Evolutionary conservation across 2,888 invertebrate genomes (phyloP).

Genomic region (Tachina grossa): DNA sequence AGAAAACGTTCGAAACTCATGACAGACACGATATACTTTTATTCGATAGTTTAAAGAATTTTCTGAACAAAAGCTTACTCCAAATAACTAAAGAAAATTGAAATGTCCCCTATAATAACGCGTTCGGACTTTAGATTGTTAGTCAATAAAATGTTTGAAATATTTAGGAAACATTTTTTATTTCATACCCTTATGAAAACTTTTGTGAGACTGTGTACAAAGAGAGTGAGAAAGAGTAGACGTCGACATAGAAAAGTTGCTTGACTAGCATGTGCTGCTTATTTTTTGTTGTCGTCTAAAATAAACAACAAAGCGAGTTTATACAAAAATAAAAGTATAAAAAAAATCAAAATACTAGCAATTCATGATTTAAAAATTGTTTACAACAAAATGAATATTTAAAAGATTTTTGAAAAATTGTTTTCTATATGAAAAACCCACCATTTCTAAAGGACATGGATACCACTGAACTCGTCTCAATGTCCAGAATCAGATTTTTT

Average conservation of each 20-base stretch:
- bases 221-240: conserved; percentile 31
- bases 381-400: conserved; percentile 74
- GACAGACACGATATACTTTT: no score
- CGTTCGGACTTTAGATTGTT: no score
- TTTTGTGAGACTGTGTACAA: no score
- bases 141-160: no score
- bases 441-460: conserved; percentile 61
- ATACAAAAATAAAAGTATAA: conserved; percentile 11
- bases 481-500: conserved; percentile 76
- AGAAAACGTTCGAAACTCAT: no score
- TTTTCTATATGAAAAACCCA: conserved; percentile 73
- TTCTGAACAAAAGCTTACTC: no score
- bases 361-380: conserved; percentile 66
- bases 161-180: no score
- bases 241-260: conserved; percentile 37
- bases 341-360: conserved; percentile 38
- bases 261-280: conserved; percentile 61
- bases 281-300: conserved; percentile 13
- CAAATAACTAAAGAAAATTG: no score
- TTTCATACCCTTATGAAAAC: no score
- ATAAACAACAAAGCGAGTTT: conserved; percentile 14
- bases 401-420: conserved; percentile 79
- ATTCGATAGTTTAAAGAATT: no score
- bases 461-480: neutral
- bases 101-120: no score